Base-by-base conservation (phyloP, 2,888 invertebrate species). In the Platycheirus albimanus region DNA sequence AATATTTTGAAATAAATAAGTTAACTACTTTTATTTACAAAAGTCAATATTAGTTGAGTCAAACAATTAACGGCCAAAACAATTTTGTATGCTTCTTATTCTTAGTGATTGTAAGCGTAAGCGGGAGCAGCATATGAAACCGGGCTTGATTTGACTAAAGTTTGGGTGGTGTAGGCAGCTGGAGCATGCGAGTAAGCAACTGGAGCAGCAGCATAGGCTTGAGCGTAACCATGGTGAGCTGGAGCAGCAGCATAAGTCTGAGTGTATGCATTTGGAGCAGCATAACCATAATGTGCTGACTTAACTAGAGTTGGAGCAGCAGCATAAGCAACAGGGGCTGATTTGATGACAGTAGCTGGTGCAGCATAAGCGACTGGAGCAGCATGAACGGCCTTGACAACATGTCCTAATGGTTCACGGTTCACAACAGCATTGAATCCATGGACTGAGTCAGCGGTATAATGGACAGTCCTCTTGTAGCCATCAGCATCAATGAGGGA, bases 361-460 rank as follows among this genome's bases (percentile, higher is more conserved):
- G 54, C 51, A 1, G 67, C 43, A 19, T 67, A 43, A 19, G 67
- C 19, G 3, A 58, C 54, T 70, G 56, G 79, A 47, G 67, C 63
- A 8, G 63, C 17, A 38, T 51, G 56, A 56, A 58, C 58, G 15
- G 58, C 33, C 54, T 72, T 72, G 0, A 64, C 72, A 54, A 47
- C 47, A 2, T 69, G 69, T 49, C 75, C 85, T 7, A 86, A 49
- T 43, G 90, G 89, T 87, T 90, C 91, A 76, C 89, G 90, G 85
- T 88, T 89, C 17, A 91, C 91, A 52, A 91, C 89, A 54, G 91
- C 91, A 85, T 91, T 91, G 88, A 91, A 91, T 84, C 91, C 91
- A 84, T 90, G 88, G 78, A 89, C 88, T 7, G 88, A 86, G 86
- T 91, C 91, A 71, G 91, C 91, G 49, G 89, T 88, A 87, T 91